Evolutionary conservation across 2,797 vertebrate genomes (phyloP).

Genomic region (Tinamus major): DNA sequence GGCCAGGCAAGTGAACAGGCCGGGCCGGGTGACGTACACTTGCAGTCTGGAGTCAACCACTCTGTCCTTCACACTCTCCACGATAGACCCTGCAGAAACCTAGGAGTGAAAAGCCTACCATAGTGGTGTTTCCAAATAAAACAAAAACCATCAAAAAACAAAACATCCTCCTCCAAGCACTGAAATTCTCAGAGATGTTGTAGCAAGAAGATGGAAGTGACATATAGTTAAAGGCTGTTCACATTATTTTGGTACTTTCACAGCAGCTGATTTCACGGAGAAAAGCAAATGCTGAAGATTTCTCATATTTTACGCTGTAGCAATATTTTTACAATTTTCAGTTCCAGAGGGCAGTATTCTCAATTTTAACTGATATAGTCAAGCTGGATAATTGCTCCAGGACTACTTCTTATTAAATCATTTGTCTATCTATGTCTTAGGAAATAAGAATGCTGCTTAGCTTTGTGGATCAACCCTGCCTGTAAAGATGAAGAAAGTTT

Average conservation of each 20-base stretch:
- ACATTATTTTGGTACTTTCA: neutral
- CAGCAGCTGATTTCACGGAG: neutral
- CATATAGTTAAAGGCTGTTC: neutral
- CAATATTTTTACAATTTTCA: neutral
- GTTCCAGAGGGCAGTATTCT: neutral
- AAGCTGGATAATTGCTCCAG: neutral
- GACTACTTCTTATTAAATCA: neutral
- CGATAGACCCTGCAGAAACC: slow-evolving; percentile 89
- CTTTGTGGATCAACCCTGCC: neutral
- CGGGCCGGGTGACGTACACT: slow-evolving; percentile 88
- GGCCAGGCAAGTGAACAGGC: slow-evolving; percentile 93
- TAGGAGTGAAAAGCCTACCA: slow-evolving; percentile 44
- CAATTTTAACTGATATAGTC: neutral
- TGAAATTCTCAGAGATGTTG: neutral
- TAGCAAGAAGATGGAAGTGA: neutral
- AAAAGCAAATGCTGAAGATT: neutral
- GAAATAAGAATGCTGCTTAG: neutral
- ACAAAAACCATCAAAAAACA: neutral
- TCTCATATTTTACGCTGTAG: neutral
- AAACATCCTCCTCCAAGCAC: neutral
- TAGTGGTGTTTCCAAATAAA: neutral
- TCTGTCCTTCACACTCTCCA: slow-evolving; percentile 88
- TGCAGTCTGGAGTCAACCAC: slow-evolving; percentile 89
- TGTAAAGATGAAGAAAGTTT: neutral
- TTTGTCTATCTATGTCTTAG: neutral